These are phyloP conservation scores for Meriones unguiculatus DNA, from an alignment of 2,113 vertebrate genomes.

Conservation along the genomic window DNA sequence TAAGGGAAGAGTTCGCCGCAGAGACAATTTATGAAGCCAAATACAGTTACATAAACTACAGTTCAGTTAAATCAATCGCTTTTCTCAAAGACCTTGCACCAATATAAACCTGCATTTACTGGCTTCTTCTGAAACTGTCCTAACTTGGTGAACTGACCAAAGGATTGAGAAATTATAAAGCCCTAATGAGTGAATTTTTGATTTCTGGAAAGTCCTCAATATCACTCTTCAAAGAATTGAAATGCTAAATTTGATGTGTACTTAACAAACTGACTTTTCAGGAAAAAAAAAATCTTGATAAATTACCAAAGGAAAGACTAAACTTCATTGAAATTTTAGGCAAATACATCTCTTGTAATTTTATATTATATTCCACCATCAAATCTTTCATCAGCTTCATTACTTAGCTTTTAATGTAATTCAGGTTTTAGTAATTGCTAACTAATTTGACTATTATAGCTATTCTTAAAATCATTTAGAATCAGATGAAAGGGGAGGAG, in stretches of 20 bases:
- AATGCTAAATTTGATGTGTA: neutral
- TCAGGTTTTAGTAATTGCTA: neutral
- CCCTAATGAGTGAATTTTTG: neutral
- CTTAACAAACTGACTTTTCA: neutral
- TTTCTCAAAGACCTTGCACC: neutral
- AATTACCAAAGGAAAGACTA: neutral
- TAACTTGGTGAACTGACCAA: neutral
- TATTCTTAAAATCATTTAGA: neutral
- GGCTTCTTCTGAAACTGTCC: neutral
- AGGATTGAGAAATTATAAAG: neutral
- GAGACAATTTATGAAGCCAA: neutral
- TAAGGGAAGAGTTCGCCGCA: neutral
- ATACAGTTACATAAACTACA: slow-evolving; percentile 11
- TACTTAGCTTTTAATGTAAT: neutral
- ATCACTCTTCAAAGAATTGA: slow-evolving; percentile 11
- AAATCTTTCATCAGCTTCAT: neutral
- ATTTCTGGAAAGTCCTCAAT: neutral
- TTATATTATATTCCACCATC: neutral
- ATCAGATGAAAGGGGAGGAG: neutral
- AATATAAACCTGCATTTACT: neutral
- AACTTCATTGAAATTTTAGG: neutral
- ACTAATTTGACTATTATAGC: neutral
- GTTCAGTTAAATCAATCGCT: slow-evolving; percentile 30
- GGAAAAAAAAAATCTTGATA: neutral
- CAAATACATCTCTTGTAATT: neutral